Evolutionary conservation across 2,888 invertebrate genomes (phyloP), one percentile per base, ranked within the genome.

Genomic region (Aleiodes testaceus): DNA sequence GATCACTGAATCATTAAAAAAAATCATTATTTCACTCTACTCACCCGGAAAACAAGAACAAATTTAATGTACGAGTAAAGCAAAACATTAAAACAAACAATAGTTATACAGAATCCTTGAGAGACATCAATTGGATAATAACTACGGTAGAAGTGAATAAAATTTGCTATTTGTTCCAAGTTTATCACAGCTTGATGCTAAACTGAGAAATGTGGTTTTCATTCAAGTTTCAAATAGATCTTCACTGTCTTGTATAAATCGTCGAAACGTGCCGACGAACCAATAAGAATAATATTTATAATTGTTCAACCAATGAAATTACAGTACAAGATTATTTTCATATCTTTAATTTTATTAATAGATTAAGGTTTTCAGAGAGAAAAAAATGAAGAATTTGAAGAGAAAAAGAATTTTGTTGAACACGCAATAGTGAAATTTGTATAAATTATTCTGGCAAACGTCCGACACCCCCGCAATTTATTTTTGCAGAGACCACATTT

Each of bases 281-380:
- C 72, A 77, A 76, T 76, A 47, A 72, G 69, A 65, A 69, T 30
- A 50, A 70, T 52, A 75, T 78, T 75, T 76, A 78, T 70, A 68
- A 74, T 64, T 73, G 70, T 77, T 77, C 68, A 20, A 74, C 75
- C 75, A 79, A 80, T 78, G 72, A 75, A 77, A 78, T 76, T 55
- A 74, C 72, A 72, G 70, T 70, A 72, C 63, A 70, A 75, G 64
- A 69, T 72, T 69, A 76, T 75, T 76, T 76, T 79, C 47, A 59
- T 30, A 68, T 30, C 18, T 74, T 74, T 63, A 14, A 36, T 47
- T 70, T 75, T 80, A 79, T 75, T 75, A 77, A 78, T 80, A 79
- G 77, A 68, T 26, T 6, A 68, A 74, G 9, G 7, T 6, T 36
- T 36, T 36, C 2, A 6, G 36, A 6, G 36, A 36, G 11, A 36